These are phyloP conservation scores for Tyrannus savana DNA, from an alignment of 2,113 vertebrate species.

Conservation along the genomic window DNA sequence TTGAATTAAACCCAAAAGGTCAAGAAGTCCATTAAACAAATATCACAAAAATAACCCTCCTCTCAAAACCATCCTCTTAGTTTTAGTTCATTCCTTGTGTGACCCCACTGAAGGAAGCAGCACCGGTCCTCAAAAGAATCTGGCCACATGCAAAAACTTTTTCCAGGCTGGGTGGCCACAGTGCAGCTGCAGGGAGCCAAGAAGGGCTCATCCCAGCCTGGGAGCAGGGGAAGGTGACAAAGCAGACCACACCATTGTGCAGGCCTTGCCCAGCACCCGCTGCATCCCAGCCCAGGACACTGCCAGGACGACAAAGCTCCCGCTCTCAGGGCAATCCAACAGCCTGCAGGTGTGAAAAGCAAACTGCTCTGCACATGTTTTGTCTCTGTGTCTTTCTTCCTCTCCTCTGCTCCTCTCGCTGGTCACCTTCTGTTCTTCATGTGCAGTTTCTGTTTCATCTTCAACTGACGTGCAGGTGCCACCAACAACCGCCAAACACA, in stretches of 20 bases:
- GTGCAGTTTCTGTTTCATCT: not conserved
- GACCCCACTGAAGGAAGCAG: not conserved
- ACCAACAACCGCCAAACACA: not conserved
- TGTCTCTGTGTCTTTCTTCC: not conserved
- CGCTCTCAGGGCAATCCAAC: not conserved
- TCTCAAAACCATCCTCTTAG: not conserved
- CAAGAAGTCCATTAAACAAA: not conserved
- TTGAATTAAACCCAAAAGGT: not conserved
- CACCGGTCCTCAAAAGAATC: not conserved
- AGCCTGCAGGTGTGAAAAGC: not conserved
- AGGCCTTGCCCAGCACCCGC: rapidly evolving
- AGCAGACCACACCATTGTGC: rapidly evolving
- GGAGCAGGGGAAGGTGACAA: not conserved
- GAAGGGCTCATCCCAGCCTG: not conserved
- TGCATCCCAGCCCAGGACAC: not conserved
- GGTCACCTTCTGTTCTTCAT: not conserved
- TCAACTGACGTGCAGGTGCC: slow-evolving; percentile 1
- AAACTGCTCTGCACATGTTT: not conserved
- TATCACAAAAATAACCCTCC: not conserved
- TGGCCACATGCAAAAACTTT: not conserved
- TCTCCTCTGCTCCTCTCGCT: not conserved
- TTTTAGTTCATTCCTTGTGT: not conserved
- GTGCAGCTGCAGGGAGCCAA: not conserved
- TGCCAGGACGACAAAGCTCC: not conserved
- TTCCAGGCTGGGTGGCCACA: not conserved